Evolutionary conservation across 2,113 vertebrate genomes (phyloP), one percentile per base, ranked within the genome.

Genomic region (Penelope pileata): DNA sequence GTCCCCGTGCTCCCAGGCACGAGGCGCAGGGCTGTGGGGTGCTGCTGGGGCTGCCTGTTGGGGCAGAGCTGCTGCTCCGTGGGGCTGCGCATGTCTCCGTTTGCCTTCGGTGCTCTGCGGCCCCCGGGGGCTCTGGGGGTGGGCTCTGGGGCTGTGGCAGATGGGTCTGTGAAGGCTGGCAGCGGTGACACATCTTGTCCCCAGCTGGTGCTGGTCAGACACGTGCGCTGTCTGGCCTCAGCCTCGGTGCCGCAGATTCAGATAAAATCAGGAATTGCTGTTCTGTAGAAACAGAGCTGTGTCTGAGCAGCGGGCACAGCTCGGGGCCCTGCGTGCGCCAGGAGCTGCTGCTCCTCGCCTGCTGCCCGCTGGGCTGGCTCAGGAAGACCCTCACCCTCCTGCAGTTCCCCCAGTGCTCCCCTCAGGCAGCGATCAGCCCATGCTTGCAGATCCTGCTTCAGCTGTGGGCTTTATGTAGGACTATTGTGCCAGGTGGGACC

Each of bases 181-280:
- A 83, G 45, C 12, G 16, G 34, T 1, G 0, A 2, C 13, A 4
- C 0, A 2, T 8, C 50, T 64, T 63, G 48, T 60, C 16, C 18
- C 7, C 56, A 34, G 53, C 47, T 5, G 2, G 43, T 29, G 67
- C 58, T 38, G 36, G 24, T 40, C 26, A 36, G 50, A 34, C 45
- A 42, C 22, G 10, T 51, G 45, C 40, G 17, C 32, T 1, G 3
- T 16, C 56, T 67, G 66, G 67, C 43, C 38, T 67, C 1, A 0
- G 75, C 48, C 26, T 63, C 60, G 26, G 17, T 63, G 60, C 36
- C 16, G 60, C 36, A 72, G 15, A 34, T 40, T 56, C 59, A 80
- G 80, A 86, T 77, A 88, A 76, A 80, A 91, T 88, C 87, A 27
- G 40, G 7, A 47, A 29, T 54, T 19, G 40, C 8, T 22, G 18